Evolutionary conservation across 1,140 invertebrate species (phyloP).

Genomic region (Drosophila ananassae): DNA sequence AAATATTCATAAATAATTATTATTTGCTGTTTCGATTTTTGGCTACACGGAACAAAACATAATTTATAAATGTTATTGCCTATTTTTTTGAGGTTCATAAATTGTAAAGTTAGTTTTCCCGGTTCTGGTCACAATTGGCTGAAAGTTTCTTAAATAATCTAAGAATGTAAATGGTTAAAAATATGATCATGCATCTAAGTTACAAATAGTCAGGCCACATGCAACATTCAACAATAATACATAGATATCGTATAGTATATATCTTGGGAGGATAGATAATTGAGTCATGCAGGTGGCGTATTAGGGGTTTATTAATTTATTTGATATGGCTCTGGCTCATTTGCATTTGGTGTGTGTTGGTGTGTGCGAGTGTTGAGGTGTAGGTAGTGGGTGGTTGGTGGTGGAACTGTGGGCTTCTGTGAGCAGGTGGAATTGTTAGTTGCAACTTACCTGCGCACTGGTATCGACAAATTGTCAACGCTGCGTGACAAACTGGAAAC

Average conservation of each 20-base stretch:
- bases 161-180: slow-evolving; percentile 1
- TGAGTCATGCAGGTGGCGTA: slow-evolving; percentile 34
- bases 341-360: slow-evolving; percentile 25
- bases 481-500: slow-evolving; percentile 87
- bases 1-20: slow-evolving; percentile 49
- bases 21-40: slow-evolving; percentile 12
- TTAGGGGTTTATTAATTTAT: slow-evolving; percentile 3
- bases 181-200: slow-evolving; percentile 30
- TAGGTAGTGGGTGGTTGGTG: slow-evolving; percentile 3
- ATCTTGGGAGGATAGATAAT: slow-evolving; percentile 5
- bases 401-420: not conserved
- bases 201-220: slow-evolving; percentile 33
- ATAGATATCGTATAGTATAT: slow-evolving; percentile 8
- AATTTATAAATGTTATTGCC: slow-evolving; percentile 14
- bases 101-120: slow-evolving; percentile 6
- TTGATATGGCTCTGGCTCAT: slow-evolving; percentile 24
- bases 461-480: slow-evolving; percentile 85
- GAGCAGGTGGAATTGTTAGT: slow-evolving; percentile 38
- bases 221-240: slow-evolving; percentile 35
- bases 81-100: slow-evolving; percentile 17
- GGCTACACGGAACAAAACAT: slow-evolving; percentile 2
- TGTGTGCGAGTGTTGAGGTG: slow-evolving; percentile 14
- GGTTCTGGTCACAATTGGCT: slow-evolving; percentile 53
- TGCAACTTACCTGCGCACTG: slow-evolving; percentile 83
- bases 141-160: slow-evolving; percentile 27